Conservation (phyloP, 2,797 vertebrate genomes). For the Hemibagrus guttatus region DNA sequence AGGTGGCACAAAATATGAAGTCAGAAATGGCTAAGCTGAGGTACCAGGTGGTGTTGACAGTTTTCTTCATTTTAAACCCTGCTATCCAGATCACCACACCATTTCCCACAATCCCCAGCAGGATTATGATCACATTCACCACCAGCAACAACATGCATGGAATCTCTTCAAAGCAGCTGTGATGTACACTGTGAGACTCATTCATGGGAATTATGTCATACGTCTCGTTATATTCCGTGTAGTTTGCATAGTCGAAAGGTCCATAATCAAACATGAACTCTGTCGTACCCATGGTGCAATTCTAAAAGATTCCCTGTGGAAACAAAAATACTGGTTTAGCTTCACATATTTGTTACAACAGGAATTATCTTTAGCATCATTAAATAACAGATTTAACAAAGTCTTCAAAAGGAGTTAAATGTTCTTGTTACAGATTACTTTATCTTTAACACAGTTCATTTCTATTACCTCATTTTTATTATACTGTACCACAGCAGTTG, state of each 20-base stretch:
- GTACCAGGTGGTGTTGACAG: slow-evolving; percentile 91
- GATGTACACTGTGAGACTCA: background rate
- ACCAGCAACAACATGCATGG: slow-evolving; percentile 66
- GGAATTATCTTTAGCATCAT: background rate
- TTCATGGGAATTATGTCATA: background rate
- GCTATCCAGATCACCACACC: slow-evolving; percentile 86
- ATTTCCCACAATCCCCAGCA: slow-evolving; percentile 86
- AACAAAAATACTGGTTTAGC: slow-evolving; percentile 7
- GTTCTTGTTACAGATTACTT: no score
- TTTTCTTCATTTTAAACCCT: slow-evolving; percentile 87
- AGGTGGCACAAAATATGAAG: slow-evolving; percentile 86
- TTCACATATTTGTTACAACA: background rate
- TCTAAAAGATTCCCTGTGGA: background rate
- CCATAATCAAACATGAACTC: background rate
- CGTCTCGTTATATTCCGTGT: background rate
- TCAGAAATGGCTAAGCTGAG: slow-evolving; percentile 89
- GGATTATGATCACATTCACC: slow-evolving; percentile 74
- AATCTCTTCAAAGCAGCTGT: slow-evolving; percentile 55
- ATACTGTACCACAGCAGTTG: background rate
- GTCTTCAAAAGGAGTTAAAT: no score
- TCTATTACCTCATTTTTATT: background rate
- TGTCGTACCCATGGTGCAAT: fast-evolving
- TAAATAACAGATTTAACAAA: background rate
- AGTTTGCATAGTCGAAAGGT: background rate
- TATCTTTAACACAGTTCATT: no score